Evolutionary conservation across 2,113 vertebrate genomes (phyloP).

Genomic region (Gyps fulvus): DNA sequence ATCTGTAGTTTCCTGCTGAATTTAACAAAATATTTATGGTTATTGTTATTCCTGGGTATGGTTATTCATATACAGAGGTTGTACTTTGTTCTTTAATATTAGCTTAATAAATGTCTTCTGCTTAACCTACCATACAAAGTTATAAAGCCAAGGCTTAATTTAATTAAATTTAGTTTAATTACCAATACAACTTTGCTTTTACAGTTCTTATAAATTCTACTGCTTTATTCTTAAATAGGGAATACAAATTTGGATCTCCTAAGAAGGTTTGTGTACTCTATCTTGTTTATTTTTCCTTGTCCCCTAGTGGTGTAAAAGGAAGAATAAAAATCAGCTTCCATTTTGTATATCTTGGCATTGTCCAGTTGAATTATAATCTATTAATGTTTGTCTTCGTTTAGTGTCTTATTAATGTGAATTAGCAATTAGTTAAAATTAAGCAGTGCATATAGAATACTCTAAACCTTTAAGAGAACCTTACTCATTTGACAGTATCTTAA

Average conservation of each 20-base stretch:
- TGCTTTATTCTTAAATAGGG: background rate
- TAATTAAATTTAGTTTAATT: background rate
- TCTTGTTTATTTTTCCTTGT: background rate
- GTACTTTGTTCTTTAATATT: background rate
- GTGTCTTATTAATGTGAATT: background rate
- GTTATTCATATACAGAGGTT: background rate
- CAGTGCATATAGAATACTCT: background rate
- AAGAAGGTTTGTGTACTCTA: background rate
- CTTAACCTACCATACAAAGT: background rate
- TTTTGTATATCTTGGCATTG: background rate
- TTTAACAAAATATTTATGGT: background rate
- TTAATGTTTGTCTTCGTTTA: background rate
- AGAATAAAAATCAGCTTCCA: background rate
- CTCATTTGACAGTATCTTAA: background rate
- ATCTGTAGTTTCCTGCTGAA: background rate
- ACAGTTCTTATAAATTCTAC: background rate
- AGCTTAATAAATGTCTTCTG: background rate
- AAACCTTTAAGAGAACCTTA: background rate
- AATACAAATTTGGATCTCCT: background rate
- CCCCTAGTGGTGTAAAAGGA: background rate
- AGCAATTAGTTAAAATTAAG: background rate
- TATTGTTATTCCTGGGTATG: background rate
- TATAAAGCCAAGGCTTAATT: background rate
- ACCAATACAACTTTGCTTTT: background rate
- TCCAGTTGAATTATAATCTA: background rate